Conservation (phyloP, 64 coral and sea anemone genomes). For the Orbicella faveolata region DNA sequence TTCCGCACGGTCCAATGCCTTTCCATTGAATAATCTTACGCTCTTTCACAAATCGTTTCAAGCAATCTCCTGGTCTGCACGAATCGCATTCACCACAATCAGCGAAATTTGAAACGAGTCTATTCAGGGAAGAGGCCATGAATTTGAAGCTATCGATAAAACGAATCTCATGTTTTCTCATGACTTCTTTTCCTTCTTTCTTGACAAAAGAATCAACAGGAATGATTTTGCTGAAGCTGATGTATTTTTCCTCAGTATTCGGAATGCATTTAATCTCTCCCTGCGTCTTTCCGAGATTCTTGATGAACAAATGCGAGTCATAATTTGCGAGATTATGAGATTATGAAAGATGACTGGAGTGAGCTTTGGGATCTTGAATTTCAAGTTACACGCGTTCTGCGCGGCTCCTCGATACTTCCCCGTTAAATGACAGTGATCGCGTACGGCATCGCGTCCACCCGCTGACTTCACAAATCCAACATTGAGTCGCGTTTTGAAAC, state of each 20-base stretch:
- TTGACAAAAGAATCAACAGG: background rate
- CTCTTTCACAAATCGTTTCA: too few relatives aligned
- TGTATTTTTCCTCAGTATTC: background rate
- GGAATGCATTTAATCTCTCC: conserved; percentile 24
- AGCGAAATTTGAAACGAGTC: too few relatives aligned
- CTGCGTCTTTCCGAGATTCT: background rate
- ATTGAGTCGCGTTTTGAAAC: too few relatives aligned
- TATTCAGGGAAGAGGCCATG: too few relatives aligned
- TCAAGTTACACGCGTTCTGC: conserved; percentile 21
- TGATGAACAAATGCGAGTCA: conserved; percentile 46
- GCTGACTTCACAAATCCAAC: too few relatives aligned
- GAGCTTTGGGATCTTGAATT: background rate
- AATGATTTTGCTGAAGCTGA: background rate
- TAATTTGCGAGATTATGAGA: conserved; percentile 30
- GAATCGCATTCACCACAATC: too few relatives aligned
- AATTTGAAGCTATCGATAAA: background rate
- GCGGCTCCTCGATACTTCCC: background rate
- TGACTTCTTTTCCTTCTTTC: background rate
- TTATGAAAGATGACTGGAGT: conserved; percentile 13
- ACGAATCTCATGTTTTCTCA: too few relatives aligned
- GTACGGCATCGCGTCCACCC: too few relatives aligned
- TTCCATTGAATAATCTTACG: too few relatives aligned
- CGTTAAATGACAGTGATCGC: conserved; percentile 23
- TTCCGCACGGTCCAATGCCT: too few relatives aligned
- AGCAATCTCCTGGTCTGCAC: too few relatives aligned